phyloP scores from a whole-genome alignment of 2,113 vertebrate species.

The Lutjanus erythropterus region DNA sequence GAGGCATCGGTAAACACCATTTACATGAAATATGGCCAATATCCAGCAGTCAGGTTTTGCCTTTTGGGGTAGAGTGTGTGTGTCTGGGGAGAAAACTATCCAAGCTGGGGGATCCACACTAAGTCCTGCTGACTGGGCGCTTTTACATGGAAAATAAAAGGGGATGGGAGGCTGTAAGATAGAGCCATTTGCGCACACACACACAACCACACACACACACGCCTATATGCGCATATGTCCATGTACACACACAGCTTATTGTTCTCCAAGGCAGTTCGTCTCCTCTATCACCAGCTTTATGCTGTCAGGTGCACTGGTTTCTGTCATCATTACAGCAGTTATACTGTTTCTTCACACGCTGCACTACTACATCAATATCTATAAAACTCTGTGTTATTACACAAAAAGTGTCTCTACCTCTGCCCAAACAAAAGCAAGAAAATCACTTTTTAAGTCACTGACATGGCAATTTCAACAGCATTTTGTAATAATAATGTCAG shows the following conservation, averaged over 20 bases:
- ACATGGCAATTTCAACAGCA: slow-evolving; percentile 27
- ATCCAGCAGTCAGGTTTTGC: slow-evolving; percentile 29
- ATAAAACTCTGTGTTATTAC: slow-evolving; percentile 48
- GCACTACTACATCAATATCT: slow-evolving; percentile 44
- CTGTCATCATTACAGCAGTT: slow-evolving; percentile 55
- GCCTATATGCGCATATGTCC: slow-evolving; percentile 1
- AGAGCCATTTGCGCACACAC: slow-evolving; percentile 44
- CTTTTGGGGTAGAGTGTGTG: slow-evolving; percentile 33
- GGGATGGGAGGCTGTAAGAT: slow-evolving; percentile 14
- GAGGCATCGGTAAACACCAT: slow-evolving; percentile 16
- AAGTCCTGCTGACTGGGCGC: slow-evolving; percentile 65
- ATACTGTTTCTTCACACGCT: slow-evolving; percentile 20
- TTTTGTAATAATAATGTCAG: slow-evolving; percentile 24
- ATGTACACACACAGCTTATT: slow-evolving; percentile 18
- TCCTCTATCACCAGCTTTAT: slow-evolving; percentile 50
- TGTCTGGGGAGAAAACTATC: slow-evolving; percentile 44
- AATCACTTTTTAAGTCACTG: slow-evolving; percentile 47
- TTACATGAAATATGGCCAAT: slow-evolving; percentile 53
- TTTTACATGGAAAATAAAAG: slow-evolving; percentile 55
- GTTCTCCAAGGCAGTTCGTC: slow-evolving; percentile 37
- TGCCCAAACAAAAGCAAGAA: slow-evolving; percentile 16
- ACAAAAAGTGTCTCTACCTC: neutral
- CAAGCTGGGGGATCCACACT: slow-evolving; percentile 32
- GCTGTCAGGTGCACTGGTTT: slow-evolving; percentile 51
- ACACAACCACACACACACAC: slow-evolving; percentile 18